phyloP scores from a whole-genome alignment of 2,797 vertebrate species.

The Apodemus agrarius region DNA sequence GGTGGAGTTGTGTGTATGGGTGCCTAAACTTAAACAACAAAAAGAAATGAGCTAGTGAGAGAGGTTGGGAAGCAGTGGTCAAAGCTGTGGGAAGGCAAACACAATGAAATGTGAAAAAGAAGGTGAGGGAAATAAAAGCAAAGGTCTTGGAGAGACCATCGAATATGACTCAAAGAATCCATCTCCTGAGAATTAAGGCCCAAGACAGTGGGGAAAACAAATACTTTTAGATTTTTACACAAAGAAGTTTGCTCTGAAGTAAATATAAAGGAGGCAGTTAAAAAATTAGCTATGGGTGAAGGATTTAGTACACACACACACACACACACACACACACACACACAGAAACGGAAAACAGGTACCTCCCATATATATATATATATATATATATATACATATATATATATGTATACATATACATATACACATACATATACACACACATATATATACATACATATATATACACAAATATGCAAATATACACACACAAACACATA shows the following conservation, averaged over 20 bases:
- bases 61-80: not conserved
- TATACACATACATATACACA: not conserved
- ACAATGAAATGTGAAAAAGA: not conserved
- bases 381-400: too few relatives aligned
- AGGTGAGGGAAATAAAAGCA: not conserved
- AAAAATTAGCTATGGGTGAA: not conserved
- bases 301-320: not conserved
- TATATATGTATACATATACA: too few relatives aligned
- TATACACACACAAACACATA: not conserved
- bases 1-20: too few relatives aligned
- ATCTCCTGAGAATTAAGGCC: not conserved
- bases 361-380: too few relatives aligned
- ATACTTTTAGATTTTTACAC: not conserved
- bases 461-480: not conserved
- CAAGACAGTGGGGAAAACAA: not conserved
- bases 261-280: slow-evolving; percentile 27
- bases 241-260: not conserved
- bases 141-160: not conserved
- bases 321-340: not conserved
- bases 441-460: not conserved
- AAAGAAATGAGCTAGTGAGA: not conserved
- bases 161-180: not conserved
- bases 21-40: not conserved
- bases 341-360: not conserved
- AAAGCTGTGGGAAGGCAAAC: not conserved